phyloP scores from a whole-genome alignment of 2,888 invertebrate species.

The Harpalus rufipes region DNA sequence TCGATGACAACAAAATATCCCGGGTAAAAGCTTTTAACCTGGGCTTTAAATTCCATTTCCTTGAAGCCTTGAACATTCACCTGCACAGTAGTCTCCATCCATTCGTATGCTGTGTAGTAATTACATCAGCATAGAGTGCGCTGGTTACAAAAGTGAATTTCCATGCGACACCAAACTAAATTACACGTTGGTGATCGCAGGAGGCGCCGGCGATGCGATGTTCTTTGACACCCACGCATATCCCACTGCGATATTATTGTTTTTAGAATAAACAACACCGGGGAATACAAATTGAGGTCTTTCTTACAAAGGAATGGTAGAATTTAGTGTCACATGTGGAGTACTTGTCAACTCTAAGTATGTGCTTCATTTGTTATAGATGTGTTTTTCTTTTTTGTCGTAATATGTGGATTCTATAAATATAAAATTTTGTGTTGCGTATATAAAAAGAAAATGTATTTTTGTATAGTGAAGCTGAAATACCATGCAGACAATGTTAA shows the following conservation, averaged over 20 bases:
- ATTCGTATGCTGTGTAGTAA: constrained; percentile 36
- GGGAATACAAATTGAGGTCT: constrained; percentile 37
- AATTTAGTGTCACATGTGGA: not conserved
- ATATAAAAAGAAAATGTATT: too few species aligned
- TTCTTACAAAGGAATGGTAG: not conserved
- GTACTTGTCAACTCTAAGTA: constrained; percentile 26
- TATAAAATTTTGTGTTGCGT: not conserved
- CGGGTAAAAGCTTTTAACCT: constrained; percentile 43
- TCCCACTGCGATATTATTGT: constrained; percentile 33
- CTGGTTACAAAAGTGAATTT: constrained; percentile 50
- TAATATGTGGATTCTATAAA: not conserved
- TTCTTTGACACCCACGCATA: constrained; percentile 7
- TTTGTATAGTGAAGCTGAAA: too few species aligned
- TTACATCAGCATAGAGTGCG: constrained; percentile 45
- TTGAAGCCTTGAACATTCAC: constrained; percentile 13
- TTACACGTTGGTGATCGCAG: constrained; percentile 4
- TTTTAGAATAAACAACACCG: constrained; percentile 43
- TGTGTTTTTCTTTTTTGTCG: constrained; percentile 10
- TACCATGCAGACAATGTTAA: too few species aligned
- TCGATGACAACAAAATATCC: constrained; percentile 39
- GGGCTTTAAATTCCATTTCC: constrained; percentile 42
- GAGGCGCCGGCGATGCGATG: not conserved
- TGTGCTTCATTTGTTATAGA: constrained; percentile 25
- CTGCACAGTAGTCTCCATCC: constrained; percentile 1
- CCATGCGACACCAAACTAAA: constrained; percentile 21